phyloP scores from a whole-genome alignment of 2,797 vertebrate species.

The Chrysolophus pictus region DNA sequence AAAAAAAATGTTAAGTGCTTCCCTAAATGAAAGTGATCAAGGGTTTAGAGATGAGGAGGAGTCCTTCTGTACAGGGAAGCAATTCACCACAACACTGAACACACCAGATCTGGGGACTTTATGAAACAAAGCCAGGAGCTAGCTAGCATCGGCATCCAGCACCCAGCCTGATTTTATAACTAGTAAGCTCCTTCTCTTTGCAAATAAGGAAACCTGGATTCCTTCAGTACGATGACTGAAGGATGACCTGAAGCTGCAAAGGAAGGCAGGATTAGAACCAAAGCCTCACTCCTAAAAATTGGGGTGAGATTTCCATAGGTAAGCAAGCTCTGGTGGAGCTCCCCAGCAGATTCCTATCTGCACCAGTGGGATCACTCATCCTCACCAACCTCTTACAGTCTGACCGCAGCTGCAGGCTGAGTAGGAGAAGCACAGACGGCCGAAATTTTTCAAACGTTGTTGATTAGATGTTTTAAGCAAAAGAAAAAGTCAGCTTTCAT shows the following conservation, averaged over 20 bases:
- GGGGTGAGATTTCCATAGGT: not conserved
- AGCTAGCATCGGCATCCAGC: slow-evolving; percentile 29
- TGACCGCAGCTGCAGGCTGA: accelerated
- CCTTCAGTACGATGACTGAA: not conserved
- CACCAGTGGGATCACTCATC: not conserved
- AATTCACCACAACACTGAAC: slow-evolving; percentile 4
- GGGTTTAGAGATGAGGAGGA: not conserved
- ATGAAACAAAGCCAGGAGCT: not conserved
- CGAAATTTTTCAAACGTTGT: not conserved
- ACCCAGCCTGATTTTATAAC: not conserved
- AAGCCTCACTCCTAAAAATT: not conserved
- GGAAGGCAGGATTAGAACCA: not conserved
- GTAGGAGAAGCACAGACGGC: not conserved
- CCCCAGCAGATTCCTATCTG: not conserved
- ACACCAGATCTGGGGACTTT: not conserved
- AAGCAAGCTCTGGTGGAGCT: not conserved
- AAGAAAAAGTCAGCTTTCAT: not conserved
- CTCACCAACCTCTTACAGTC: not conserved
- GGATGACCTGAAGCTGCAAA: not conserved
- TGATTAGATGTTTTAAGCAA: not conserved
- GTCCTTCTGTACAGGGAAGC: not conserved
- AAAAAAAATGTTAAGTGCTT: not conserved
- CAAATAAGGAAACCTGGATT: not conserved
- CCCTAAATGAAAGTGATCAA: not conserved
- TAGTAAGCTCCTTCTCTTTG: not conserved